phyloP scores from a whole-genome alignment of 2,113 vertebrate genomes.

The Carassius carassius region DNA sequence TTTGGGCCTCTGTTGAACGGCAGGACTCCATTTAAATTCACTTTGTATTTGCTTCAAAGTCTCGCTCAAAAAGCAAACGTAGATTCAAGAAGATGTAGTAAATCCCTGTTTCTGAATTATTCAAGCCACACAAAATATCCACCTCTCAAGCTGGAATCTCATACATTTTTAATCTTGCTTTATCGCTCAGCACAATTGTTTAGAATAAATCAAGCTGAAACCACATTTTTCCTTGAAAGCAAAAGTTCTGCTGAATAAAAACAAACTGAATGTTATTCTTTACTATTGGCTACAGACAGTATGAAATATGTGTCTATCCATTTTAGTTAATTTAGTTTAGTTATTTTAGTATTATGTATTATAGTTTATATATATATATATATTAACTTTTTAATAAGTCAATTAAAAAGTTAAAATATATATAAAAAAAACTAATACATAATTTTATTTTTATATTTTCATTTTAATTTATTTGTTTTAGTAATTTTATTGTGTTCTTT shows the following conservation, averaged over 20 bases:
- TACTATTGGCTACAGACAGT: not conserved
- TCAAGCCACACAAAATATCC: not conserved
- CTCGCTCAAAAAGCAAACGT: not conserved
- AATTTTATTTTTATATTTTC: not conserved
- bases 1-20: not conserved
- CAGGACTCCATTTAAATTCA: not conserved
- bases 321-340: not conserved
- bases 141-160: not conserved
- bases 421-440: too few species aligned
- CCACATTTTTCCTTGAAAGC: not conserved
- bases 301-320: not conserved
- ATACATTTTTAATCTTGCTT: not conserved
- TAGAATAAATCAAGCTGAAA: conserved; percentile 11
- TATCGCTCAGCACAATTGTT: not conserved
- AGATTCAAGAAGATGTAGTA: not conserved
- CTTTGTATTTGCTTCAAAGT: not conserved
- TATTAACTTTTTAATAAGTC: too few species aligned
- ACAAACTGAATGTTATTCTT: not conserved
- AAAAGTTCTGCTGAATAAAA: not conserved
- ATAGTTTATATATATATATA: too few species aligned
- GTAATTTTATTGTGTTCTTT: not conserved
- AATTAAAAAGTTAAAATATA: too few species aligned
- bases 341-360: not conserved
- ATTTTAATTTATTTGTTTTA: not conserved
- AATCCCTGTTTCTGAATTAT: conserved; percentile 13